A percentile compares a stretch with the other conserved stretches of the same genome.
These are phyloP conservation scores for Cydia amplana DNA, from an alignment of 1,140 invertebrate species.

Conservation along the genomic window DNA sequence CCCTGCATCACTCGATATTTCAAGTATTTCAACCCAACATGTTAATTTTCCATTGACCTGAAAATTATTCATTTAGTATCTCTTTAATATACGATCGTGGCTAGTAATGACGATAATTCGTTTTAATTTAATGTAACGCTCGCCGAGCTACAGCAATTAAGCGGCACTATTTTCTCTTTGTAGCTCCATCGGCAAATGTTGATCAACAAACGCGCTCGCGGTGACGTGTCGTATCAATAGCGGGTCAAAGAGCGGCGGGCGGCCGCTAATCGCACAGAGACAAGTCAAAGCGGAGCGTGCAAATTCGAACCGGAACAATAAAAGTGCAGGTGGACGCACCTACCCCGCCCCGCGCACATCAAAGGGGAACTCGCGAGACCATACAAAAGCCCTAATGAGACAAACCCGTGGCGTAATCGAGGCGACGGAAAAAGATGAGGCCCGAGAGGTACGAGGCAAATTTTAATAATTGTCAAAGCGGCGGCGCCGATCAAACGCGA, in stretches of 20 bases:
- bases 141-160: not conserved
- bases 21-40: conserved; percentile 35
- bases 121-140: not conserved
- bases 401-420: conserved; percentile 78
- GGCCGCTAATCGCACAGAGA: conserved; percentile 65
- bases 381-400: conserved; percentile 79
- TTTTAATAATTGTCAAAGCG: conserved; percentile 80
- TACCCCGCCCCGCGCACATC: conserved; percentile 60
- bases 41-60: conserved; percentile 11
- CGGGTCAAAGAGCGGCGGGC: conserved; percentile 56
- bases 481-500: conserved; percentile 76
- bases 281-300: conserved; percentile 74
- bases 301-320: conserved; percentile 75
- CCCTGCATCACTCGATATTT: conserved; percentile 34
- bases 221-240: conserved; percentile 53
- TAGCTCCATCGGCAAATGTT: conserved; percentile 7
- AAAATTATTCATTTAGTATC: conserved; percentile 4
- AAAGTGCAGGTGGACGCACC: conserved; percentile 73
- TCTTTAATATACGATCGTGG: not conserved
- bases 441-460: conserved; percentile 77
- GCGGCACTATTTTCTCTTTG: conserved; percentile 12
- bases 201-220: conserved; percentile 29
- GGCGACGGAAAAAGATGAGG: conserved; percentile 79
- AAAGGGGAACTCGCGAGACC: conserved; percentile 72
- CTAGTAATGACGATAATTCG: conserved; percentile 1